Base-by-base conservation (phyloP, 2,888 invertebrate genomes). In the Stenotaenia linearis region DNA sequence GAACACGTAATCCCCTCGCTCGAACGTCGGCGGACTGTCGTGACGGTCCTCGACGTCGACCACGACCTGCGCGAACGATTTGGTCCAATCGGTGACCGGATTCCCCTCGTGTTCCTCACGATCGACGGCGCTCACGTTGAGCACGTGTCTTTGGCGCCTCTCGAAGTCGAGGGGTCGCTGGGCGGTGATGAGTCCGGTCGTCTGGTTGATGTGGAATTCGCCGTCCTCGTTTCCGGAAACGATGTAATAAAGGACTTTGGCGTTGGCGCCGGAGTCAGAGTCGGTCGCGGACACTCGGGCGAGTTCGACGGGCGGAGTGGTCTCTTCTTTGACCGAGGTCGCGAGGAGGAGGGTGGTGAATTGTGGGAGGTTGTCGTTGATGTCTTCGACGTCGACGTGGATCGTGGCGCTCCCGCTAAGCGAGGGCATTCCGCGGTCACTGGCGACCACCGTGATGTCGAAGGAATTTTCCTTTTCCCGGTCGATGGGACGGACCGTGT, bases 351-450 rank as follows among this genome's bases (percentile, higher is more conserved):
- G 94, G 0, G 93, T 93, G 85, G 95, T 94, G 83, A 96, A 96
- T 83, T 93, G 92, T 0, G 95, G 95, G 28, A 92, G 87, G 85
- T 95, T 95, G 85, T 95, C 95, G 84, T 95, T 94, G 10, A 94
- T 86, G 84, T 94, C 94, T 45, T 92, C 84, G 1, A 94, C 87
- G 85, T 93, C 90, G 0, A 94, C 87, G 85, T 93, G 92, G 0
- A 93, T 89, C 78, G 91, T 88, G 0, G 95, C 92, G 4, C 91
- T 88, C 0, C 93, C 92, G 37, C 78, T 80, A 12, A 81, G 76
- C 23, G 75, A 37, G 1, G 81, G 81, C 7, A 79, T 40, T 0
- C 81, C 81, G 23, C 40, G 37, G 77, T 81, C 81, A 30, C 32
- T 56, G 7, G 80, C 81, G 15, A 77, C 80, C 2, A 81, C 77